A percentile compares a stretch with the other conserved stretches of the same genome.
Evolutionary conservation across 2,797 vertebrate genomes (phyloP).

Genomic region (Sebastolobus alascanus): DNA sequence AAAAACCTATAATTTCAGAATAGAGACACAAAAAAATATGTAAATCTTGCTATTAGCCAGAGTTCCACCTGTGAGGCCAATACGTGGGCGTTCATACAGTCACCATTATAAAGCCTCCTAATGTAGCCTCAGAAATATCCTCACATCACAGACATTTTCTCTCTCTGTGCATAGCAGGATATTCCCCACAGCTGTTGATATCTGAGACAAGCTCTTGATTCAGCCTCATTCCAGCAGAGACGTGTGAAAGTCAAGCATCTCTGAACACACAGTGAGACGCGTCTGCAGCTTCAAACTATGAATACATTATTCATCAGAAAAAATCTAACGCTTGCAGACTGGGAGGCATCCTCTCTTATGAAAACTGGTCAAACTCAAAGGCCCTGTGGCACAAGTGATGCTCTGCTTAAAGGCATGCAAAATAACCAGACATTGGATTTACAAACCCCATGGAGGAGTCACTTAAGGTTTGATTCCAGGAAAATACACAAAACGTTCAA

Average conservation of each 20-base stretch:
- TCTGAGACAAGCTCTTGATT: conserved; percentile 69
- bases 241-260: conserved; percentile 76
- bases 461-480: background rate
- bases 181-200: conserved; percentile 64
- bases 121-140: conserved; percentile 30
- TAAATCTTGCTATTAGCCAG: background rate
- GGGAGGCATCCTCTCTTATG: conserved; percentile 48
- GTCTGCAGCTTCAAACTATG: conserved; percentile 69
- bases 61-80: conserved; percentile 3
- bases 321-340: conserved; percentile 62
- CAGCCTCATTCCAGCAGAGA: conserved; percentile 77
- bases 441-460: background rate
- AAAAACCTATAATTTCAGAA: background rate
- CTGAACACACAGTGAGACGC: conserved; percentile 71
- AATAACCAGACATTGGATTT: conserved; percentile 24
- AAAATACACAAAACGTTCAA: background rate
- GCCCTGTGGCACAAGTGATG: conserved; percentile 45
- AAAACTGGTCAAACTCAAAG: conserved; percentile 51
- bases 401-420: conserved; percentile 35
- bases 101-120: conserved; percentile 11
- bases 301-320: conserved; percentile 80
- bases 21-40: background rate
- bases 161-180: conserved; percentile 41
- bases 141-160: conserved; percentile 27
- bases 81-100: background rate